Conservation (phyloP, 2,113 vertebrate species). For the Diphyllodes magnificus region DNA sequence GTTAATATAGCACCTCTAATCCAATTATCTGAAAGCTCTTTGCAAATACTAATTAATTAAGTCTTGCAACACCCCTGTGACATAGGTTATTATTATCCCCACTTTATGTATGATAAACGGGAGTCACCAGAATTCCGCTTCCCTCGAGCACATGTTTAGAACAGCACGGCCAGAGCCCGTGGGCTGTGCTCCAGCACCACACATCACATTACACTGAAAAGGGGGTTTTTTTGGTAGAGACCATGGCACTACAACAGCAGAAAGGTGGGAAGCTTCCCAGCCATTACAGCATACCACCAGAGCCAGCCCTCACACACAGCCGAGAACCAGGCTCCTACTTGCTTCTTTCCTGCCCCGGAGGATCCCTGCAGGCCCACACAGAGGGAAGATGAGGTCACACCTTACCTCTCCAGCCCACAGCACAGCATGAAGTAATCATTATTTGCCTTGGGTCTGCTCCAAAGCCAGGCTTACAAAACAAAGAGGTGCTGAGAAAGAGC, state of each 20-base stretch:
- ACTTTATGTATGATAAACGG: conserved; percentile 8
- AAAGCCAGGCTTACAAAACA: neutral
- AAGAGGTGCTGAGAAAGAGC: neutral
- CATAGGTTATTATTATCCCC: conserved; percentile 51
- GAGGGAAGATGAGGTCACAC: neutral
- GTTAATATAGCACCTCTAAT: conserved; percentile 63
- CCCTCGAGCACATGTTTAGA: fast-evolving
- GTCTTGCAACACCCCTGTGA: conserved; percentile 51
- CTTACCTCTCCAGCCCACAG: neutral
- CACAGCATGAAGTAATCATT: neutral
- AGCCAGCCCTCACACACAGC: neutral
- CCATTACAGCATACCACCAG: fast-evolving
- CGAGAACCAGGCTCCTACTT: neutral
- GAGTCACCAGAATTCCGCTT: neutral
- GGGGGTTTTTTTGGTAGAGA: fast-evolving
- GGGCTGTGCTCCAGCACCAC: neutral
- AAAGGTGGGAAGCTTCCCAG: neutral
- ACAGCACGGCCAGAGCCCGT: fast-evolving
- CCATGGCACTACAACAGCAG: neutral
- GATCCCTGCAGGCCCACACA: neutral
- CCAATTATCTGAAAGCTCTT: conserved; percentile 64
- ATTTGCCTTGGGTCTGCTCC: neutral
- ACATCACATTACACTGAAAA: neutral
- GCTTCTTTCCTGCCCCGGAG: neutral
- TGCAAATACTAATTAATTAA: conserved; percentile 66